Evolutionary conservation across 2,888 invertebrate species (phyloP).

Genomic region (Lycocerus yunnanus): DNA sequence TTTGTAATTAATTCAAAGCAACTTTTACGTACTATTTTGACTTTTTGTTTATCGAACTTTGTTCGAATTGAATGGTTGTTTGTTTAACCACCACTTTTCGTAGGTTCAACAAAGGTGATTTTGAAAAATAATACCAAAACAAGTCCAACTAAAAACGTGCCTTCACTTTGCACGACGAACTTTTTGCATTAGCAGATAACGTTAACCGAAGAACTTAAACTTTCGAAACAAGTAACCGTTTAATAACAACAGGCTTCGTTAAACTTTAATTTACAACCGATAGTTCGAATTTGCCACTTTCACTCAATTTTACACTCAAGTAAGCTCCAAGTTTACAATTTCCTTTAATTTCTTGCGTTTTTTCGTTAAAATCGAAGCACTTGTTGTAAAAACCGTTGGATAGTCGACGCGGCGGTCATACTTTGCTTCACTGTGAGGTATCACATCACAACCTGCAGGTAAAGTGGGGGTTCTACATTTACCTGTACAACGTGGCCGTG

Average conservation of each 20-base stretch:
- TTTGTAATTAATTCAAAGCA: not conserved
- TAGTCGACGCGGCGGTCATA: slow-evolving; percentile 38
- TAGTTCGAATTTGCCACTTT: slow-evolving; percentile 23
- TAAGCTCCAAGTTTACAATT: slow-evolving; percentile 19
- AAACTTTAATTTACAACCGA: slow-evolving; percentile 11
- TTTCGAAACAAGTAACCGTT: slow-evolving; percentile 22
- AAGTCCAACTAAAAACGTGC: slow-evolving; percentile 23
- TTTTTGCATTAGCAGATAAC: slow-evolving; percentile 24
- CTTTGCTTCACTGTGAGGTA: slow-evolving; percentile 37
- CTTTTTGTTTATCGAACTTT: not conserved
- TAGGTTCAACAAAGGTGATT: not conserved
- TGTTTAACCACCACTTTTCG: not conserved
- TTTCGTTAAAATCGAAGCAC: slow-evolving; percentile 33
- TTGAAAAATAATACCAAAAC: not conserved
- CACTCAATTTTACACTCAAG: slow-evolving; percentile 11
- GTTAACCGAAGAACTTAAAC: slow-evolving; percentile 22
- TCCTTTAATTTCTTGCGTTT: slow-evolving; percentile 23
- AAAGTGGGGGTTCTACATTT: slow-evolving; percentile 33
- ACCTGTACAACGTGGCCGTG: slow-evolving; percentile 37
- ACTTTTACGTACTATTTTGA: not conserved
- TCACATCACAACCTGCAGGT: slow-evolving; percentile 33
- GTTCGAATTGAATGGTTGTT: not conserved
- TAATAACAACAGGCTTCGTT: slow-evolving; percentile 14
- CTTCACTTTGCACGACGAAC: slow-evolving; percentile 24
- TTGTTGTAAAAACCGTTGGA: slow-evolving; percentile 37